Evolutionary conservation across 2,113 vertebrate species (phyloP).

Genomic region (Poicephalus gulielmi): DNA sequence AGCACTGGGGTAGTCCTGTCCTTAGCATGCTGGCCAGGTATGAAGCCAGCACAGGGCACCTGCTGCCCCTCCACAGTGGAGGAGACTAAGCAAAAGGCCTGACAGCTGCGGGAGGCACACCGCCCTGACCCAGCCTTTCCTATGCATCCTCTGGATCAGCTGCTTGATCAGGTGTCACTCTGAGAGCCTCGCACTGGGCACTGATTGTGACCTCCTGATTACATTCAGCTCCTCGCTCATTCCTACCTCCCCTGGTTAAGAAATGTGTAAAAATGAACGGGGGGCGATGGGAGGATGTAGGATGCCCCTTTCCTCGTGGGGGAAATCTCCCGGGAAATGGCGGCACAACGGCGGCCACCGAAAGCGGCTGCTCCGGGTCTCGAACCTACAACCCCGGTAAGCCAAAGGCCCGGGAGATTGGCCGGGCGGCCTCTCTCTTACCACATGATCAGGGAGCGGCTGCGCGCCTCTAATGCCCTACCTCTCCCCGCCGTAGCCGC

Average conservation of each 20-base stretch:
- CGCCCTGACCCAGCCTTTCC: neutral
- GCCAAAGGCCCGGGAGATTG: fast-evolving
- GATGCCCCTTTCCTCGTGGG: fast-evolving
- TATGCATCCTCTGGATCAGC: neutral
- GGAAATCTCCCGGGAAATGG: neutral
- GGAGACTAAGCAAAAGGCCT: fast-evolving
- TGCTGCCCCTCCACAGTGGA: fast-evolving
- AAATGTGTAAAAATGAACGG: neutral
- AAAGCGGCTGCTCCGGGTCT: fast-evolving
- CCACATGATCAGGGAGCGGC: neutral
- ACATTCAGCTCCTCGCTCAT: fast-evolving
- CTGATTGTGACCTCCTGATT: fast-evolving
- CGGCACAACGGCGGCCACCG: fast-evolving
- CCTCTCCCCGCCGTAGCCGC: fast-evolving
- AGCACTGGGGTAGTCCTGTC: fast-evolving
- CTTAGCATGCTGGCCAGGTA: fast-evolving
- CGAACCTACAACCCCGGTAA: fast-evolving
- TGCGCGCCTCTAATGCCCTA: fast-evolving
- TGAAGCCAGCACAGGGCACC: fast-evolving
- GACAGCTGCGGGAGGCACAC: fast-evolving
- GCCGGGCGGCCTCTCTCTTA: fast-evolving
- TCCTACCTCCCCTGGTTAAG: neutral
- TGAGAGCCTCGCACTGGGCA: neutral
- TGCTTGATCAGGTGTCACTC: neutral
- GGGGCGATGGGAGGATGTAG: fast-evolving